Conservation (phyloP, 2,113 vertebrate species). For the Trematocara marginatum region DNA sequence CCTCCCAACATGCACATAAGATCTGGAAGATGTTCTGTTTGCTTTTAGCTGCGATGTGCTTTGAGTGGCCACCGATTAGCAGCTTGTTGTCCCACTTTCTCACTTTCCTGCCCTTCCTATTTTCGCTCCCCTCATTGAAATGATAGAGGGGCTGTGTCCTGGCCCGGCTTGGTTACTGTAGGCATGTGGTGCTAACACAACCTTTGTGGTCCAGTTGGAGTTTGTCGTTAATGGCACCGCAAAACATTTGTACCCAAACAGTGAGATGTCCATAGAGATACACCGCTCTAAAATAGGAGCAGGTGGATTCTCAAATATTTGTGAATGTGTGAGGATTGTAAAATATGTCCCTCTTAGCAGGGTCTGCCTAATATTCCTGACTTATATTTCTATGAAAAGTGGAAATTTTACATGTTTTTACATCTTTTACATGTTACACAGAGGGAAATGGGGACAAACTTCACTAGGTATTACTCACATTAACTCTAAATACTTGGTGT, state of each 20-base stretch:
- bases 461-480: neutral
- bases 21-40: conserved; percentile 13
- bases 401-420: neutral
- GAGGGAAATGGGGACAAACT: neutral
- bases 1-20: neutral
- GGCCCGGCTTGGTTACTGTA: neutral
- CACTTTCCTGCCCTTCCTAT: conserved; percentile 14
- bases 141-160: neutral
- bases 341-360: neutral
- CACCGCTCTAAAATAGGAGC: conserved; percentile 48
- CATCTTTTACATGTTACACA: neutral
- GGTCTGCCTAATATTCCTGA: neutral
- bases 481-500: neutral
- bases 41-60: neutral
- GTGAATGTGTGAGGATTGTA: conserved; percentile 16
- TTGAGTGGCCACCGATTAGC: conserved; percentile 23
- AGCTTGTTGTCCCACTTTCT: conserved; percentile 42
- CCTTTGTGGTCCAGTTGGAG: neutral
- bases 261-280: conserved; percentile 44
- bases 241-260: conserved; percentile 59
- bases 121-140: neutral
- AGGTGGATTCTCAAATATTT: conserved; percentile 43
- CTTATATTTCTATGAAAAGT: neutral
- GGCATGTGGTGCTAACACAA: neutral
- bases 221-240: conserved; percentile 40